phyloP scores from a whole-genome alignment of 2,113 vertebrate genomes.

The Microtus pennsylvanicus region DNA sequence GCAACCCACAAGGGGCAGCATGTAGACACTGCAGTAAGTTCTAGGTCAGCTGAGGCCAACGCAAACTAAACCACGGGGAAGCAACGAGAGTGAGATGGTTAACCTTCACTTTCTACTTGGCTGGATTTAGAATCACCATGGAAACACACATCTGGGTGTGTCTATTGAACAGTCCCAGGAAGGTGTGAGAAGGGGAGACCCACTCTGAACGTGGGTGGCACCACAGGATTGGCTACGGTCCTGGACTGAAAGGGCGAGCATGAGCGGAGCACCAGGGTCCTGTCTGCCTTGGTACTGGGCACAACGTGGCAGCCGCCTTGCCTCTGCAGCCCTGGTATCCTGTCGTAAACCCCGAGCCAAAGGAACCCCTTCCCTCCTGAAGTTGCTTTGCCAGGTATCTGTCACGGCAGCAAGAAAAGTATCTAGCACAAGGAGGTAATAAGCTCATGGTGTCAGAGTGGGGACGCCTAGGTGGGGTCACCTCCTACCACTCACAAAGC shows the following conservation, averaged over 20 bases:
- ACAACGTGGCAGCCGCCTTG: no score
- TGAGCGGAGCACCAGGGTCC: neutral
- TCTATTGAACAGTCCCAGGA: neutral
- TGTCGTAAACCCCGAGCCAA: neutral
- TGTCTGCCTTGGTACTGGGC: neutral
- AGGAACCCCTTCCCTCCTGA: neutral
- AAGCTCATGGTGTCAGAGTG: fast-evolving
- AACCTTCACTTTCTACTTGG: neutral
- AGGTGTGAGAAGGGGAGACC: neutral
- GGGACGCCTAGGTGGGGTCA: no score
- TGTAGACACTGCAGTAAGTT: fast-evolving
- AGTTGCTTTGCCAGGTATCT: neutral
- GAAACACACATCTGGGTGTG: neutral
- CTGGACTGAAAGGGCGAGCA: neutral
- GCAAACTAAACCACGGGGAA: fast-evolving
- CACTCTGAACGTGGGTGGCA: neutral
- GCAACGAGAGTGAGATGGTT: neutral
- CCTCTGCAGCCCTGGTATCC: neutral
- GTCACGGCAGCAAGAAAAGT: neutral
- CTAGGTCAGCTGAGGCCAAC: fast-evolving
- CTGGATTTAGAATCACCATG: neutral
- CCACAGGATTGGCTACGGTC: neutral
- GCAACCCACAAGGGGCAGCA: fast-evolving
- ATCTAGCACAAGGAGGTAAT: neutral
- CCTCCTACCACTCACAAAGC: neutral